Evolutionary conservation across 92 coral and sea anemone genomes (phyloP), one percentile per base, ranked within the genome.

Genomic region (Porites divaricata): DNA sequence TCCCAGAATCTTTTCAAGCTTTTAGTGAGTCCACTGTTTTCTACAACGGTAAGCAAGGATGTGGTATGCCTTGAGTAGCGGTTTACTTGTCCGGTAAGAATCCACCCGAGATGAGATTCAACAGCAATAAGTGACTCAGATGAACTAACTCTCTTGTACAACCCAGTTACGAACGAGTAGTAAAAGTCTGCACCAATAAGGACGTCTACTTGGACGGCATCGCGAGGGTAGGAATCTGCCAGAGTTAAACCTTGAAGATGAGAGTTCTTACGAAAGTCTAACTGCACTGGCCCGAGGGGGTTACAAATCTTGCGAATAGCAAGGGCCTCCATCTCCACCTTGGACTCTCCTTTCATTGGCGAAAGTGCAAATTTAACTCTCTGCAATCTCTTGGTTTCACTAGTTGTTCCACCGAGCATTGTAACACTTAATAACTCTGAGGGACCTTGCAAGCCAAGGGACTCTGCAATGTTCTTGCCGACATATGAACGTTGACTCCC

Each of bases 1-100:
- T 91, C 94, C 94, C 94, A 78, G 66, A 91, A 88, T 22, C 74
- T 83, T 62, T 57, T 87, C 66, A 90, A 74, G 26, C 70, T 70
- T 2, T 26, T 28, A 21, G 63, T 77, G 26, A 90, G 49, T 35
- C 78, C 62, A 59, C 54, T 75, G 67, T 83, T 85, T 54, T 80
- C 80, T 49, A 87, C 75, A 15, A 50, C 35, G 25, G 89, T 84
- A 25, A 84, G 45, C 92, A 88, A 78, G 25, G 92, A 50, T 28
- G 85, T 67, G 19, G 92, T 77, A 63, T 66, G 67, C 63, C n/a
- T 70, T 52, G 74, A 63, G 45, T 50, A 53, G 67, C 92, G n/a
- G 23, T 63, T 50, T 21, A 89, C 58, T 7, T 89, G 78, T 41
- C 89, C 89, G 41, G 92, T 41, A 57, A 89, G 77, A 19, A 89